phyloP scores from a whole-genome alignment of 2,888 invertebrate species.

The Fabriciana adippe region DNA sequence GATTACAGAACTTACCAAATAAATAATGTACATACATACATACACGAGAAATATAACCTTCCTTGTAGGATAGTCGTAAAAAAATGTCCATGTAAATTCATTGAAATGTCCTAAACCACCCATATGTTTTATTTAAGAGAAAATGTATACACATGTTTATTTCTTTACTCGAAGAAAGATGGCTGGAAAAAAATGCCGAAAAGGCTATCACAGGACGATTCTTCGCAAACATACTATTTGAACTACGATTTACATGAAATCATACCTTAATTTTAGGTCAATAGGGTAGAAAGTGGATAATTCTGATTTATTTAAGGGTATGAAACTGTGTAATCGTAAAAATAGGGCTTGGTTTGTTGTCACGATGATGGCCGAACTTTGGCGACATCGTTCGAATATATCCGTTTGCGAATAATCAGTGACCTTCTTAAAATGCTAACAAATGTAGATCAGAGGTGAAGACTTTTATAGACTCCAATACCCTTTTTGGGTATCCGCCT shows the following conservation, averaged over 20 bases:
- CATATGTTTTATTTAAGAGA: conserved; percentile 19
- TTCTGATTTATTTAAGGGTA: conserved; percentile 40
- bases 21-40: too few relatives aligned
- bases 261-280: conserved; percentile 42
- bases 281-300: conserved; percentile 32
- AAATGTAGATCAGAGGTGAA: conserved; percentile 32
- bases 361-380: conserved; percentile 64
- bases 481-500: conserved; percentile 28
- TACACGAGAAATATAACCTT: too few relatives aligned
- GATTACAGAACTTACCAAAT: too few relatives aligned
- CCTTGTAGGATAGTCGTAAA: not conserved
- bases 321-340: conserved; percentile 64
- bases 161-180: conserved; percentile 64
- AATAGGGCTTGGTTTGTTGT: conserved; percentile 63
- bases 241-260: conserved; percentile 42
- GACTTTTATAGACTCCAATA: conserved; percentile 33
- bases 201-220: conserved; percentile 66
- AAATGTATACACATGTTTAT: conserved; percentile 61
- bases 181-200: conserved; percentile 67
- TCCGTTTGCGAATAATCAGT: conserved; percentile 48
- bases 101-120: conserved; percentile 16
- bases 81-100: conserved; percentile 22
- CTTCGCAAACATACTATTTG: conserved; percentile 44
- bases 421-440: conserved; percentile 30
- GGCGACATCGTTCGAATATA: conserved; percentile 58